phyloP scores from a whole-genome alignment of 2,113 vertebrate genomes.

The Chitala chitala region DNA sequence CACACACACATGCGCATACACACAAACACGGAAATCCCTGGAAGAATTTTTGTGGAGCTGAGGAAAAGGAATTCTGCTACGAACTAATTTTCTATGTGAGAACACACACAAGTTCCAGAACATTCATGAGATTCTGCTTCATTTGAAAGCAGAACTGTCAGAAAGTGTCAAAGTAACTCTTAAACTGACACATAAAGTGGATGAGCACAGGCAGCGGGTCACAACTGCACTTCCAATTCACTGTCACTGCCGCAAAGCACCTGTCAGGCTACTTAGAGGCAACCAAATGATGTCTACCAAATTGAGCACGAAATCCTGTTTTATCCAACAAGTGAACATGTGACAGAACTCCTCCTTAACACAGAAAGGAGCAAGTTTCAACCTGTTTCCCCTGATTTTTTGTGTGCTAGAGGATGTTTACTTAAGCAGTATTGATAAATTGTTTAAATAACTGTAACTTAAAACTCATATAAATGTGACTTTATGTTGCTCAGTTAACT shows the following conservation, averaged over 20 bases:
- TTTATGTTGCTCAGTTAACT: too few relatives aligned
- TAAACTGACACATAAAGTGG: neutral
- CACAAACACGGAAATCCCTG: neutral
- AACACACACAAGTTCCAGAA: neutral
- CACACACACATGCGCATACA: neutral
- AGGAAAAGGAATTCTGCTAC: neutral
- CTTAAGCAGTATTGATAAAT: too few relatives aligned
- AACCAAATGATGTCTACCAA: neutral
- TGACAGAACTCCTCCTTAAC: neutral
- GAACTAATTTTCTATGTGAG: neutral
- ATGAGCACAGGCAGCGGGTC: neutral
- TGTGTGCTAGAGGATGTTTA: too few relatives aligned
- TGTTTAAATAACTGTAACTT: too few relatives aligned
- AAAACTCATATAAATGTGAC: too few relatives aligned
- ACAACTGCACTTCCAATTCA: neutral
- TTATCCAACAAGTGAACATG: neutral
- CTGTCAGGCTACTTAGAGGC: neutral
- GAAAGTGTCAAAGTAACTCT: neutral
- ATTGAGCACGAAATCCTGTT: neutral
- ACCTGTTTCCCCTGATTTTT: too few relatives aligned
- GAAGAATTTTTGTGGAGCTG: neutral
- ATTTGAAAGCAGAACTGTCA: conserved; percentile 3
- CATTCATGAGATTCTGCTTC: neutral
- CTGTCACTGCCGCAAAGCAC: neutral
- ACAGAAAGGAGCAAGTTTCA: neutral